Conservation (phyloP, 2,113 vertebrate genomes). For the Siniperca chuatsi region DNA sequence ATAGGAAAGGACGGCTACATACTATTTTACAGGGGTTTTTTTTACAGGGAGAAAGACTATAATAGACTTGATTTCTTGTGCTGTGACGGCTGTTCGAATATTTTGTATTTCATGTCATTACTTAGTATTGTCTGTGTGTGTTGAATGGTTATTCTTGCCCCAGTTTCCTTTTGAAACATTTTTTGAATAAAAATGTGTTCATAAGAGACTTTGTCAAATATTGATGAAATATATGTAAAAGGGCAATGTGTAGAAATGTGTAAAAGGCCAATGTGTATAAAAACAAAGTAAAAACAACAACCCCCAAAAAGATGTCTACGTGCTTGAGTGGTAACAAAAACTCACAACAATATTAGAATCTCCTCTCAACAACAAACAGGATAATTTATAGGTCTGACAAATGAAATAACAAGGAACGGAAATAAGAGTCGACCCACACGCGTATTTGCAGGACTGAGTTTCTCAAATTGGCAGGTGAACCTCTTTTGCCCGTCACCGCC, state of each 20-base stretch:
- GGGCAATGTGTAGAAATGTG: background rate
- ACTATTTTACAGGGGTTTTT: background rate
- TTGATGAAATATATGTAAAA: background rate
- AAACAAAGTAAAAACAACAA: background rate
- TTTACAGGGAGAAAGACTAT: background rate
- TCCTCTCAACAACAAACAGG: background rate
- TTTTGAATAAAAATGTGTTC: constrained; percentile 4
- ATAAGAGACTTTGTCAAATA: background rate
- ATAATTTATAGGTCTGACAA: background rate
- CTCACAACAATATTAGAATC: background rate
- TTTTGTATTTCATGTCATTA: constrained; percentile 11
- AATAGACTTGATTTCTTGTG: constrained; percentile 9
- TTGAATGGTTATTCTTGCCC: constrained; percentile 3
- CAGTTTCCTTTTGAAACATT: background rate
- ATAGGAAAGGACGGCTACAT: background rate
- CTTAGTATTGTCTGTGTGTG: background rate
- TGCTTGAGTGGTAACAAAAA: background rate
- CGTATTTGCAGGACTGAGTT: background rate
- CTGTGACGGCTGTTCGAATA: background rate
- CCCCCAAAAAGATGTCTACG: background rate
- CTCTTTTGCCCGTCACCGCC: background rate
- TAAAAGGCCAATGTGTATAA: background rate
- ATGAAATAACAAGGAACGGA: background rate
- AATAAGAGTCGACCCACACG: background rate
- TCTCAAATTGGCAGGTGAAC: background rate